These are phyloP conservation scores for Avahi laniger DNA, from an alignment of 2,797 vertebrate species.

Conservation along the genomic window DNA sequence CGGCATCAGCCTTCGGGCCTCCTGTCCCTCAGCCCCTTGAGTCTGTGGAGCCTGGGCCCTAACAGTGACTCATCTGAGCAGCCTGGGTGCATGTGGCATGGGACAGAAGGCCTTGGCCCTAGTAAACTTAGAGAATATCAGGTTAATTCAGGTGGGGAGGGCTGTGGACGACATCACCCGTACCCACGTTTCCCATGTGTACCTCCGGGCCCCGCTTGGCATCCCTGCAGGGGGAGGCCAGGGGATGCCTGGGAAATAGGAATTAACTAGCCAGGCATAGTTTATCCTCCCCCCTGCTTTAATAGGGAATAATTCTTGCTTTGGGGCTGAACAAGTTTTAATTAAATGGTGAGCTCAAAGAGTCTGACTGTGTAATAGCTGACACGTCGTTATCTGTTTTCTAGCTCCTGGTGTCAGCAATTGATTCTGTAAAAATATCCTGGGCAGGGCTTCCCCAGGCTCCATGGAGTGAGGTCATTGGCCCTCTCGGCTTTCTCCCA, in stretches of 20 bases:
- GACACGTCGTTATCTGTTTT: constrained; percentile 49
- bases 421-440: constrained; percentile 30
- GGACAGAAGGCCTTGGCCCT: neutral
- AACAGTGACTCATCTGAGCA: neutral
- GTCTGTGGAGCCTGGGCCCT: neutral
- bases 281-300: constrained; percentile 18
- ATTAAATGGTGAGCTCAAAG: constrained; percentile 48
- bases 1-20: neutral
- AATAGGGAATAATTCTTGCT: constrained; percentile 55
- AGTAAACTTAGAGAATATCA: neutral
- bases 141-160: neutral
- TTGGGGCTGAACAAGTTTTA: constrained; percentile 49
- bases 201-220: neutral
- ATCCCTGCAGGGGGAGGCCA: neutral
- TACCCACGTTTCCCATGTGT: accelerated
- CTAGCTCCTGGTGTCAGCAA: constrained; percentile 22
- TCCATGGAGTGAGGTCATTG: neutral
- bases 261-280: constrained; percentile 3
- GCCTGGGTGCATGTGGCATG: neutral
- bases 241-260: neutral
- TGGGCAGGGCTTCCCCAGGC: neutral
- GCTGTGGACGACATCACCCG: neutral
- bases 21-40: neutral
- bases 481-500: neutral
- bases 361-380: constrained; percentile 44